These are phyloP conservation scores for Gymnogyps californianus DNA, from an alignment of 2,113 vertebrate species.

Conservation along the genomic window DNA sequence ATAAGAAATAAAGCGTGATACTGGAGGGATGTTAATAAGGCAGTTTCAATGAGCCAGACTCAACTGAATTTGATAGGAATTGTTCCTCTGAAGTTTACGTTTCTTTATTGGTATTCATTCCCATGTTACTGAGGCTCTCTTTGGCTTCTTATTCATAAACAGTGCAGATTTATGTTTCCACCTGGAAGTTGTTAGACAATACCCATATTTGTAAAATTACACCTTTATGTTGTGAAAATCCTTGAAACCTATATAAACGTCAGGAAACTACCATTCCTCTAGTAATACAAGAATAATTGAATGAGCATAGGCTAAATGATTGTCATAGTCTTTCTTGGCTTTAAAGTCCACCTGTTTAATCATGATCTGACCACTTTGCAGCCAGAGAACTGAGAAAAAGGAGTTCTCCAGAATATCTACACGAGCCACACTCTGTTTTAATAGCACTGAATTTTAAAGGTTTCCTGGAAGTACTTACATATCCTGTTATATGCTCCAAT, in stretches of 20 bases:
- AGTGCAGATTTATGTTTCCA: background rate
- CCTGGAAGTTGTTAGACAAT: background rate
- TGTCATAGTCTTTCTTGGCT: background rate
- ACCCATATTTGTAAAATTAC: background rate
- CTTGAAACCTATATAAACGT: background rate
- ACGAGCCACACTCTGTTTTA: background rate
- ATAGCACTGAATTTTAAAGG: background rate
- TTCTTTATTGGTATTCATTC: background rate
- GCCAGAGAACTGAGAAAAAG: background rate
- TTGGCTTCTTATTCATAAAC: background rate
- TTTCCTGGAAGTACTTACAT: background rate
- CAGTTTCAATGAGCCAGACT: background rate
- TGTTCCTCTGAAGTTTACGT: background rate
- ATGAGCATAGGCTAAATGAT: background rate
- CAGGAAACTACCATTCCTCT: background rate
- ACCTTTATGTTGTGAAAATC: background rate
- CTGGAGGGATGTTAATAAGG: background rate
- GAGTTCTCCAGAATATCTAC: rapidly evolving
- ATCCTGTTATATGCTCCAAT: background rate
- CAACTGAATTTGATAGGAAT: background rate
- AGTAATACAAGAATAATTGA: background rate
- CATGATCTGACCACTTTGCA: background rate
- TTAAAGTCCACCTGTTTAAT: background rate
- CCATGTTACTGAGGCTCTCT: background rate
- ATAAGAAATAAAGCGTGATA: background rate